Evolutionary conservation across 1,140 invertebrate genomes (phyloP), one percentile per base, ranked within the genome.

Genomic region (Thrips palmi): DNA sequence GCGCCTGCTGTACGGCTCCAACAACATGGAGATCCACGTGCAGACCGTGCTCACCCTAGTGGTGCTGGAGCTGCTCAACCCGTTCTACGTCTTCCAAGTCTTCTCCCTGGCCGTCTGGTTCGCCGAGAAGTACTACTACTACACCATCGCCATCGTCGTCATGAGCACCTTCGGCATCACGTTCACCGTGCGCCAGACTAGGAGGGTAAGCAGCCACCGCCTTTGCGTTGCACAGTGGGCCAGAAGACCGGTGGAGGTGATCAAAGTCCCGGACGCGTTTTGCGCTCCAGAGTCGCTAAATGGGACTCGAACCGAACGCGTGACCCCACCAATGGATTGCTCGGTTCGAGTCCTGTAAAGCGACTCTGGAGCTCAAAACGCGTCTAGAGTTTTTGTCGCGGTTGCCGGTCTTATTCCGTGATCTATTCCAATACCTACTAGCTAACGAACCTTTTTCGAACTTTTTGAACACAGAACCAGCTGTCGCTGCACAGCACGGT

Each of bases 81-180:
- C 93, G 0, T 97, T 94, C 59, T 97, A 97, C 57, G 77, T 97
- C 32, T 93, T 92, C 57, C 87, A 93, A 77, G 55, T 83, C 29
- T 88, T 86, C 55, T 86, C 82, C 6, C 66, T 88, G 8, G 58
- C 68, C 2, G 67, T 88, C 22, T 89, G 83, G 82, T 59, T 83
- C 3, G 63, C 70, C 1, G 83, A 88, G 47, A 61, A 70, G 8
- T 92, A 92, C 50, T 71, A 76, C 40, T 88, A 86, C 49, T 93
- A 89, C 54, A 78, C 82, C 8, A 63, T 72, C 18, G 84, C 86
- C 20, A 87, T 93, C 41, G 63, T 91, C 6, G 52, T 80, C 8
- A 89, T 92, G 77, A 87, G 86, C 1, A 60, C 78, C 28, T 74
- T 83, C 47, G 86, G 86, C 39, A 81, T 92, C 40, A 60, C 69